A percentile compares a stretch with the other conserved stretches of the same genome.
Evolutionary conservation across 1,140 invertebrate species (phyloP).

Genomic region (Drosophila seguyi): DNA sequence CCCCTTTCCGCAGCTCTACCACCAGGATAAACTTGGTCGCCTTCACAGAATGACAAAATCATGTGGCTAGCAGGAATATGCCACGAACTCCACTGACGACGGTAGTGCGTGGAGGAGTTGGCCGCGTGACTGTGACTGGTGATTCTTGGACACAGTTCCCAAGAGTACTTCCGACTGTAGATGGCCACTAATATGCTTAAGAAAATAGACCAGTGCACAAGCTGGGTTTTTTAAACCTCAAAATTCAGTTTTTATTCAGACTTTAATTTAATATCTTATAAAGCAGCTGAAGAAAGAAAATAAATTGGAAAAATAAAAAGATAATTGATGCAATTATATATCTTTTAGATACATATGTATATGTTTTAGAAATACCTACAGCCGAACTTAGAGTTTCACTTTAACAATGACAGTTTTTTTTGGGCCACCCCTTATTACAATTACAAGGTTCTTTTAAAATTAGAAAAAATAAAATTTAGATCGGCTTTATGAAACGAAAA

Average conservation of each 20-base stretch:
- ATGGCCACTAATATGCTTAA: background rate
- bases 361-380: background rate
- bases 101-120: constrained; percentile 12
- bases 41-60: constrained; percentile 69
- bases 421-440: no score
- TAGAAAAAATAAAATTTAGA: no score
- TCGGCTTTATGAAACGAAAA: no score
- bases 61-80: constrained; percentile 53
- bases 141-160: background rate
- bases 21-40: constrained; percentile 53
- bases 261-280: background rate
- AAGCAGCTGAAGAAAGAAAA: background rate
- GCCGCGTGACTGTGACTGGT: constrained; percentile 25
- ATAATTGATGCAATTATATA: background rate
- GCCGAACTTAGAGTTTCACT: background rate
- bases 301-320: background rate
- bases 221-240: background rate
- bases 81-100: constrained; percentile 26
- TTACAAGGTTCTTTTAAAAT: no score
- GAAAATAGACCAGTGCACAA: background rate
- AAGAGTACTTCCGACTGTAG: background rate
- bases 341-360: no score
- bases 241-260: no score
- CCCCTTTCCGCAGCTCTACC: background rate
- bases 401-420: no score